Conservation (phyloP, 2,888 invertebrate genomes). For the Vanessa cardui region DNA sequence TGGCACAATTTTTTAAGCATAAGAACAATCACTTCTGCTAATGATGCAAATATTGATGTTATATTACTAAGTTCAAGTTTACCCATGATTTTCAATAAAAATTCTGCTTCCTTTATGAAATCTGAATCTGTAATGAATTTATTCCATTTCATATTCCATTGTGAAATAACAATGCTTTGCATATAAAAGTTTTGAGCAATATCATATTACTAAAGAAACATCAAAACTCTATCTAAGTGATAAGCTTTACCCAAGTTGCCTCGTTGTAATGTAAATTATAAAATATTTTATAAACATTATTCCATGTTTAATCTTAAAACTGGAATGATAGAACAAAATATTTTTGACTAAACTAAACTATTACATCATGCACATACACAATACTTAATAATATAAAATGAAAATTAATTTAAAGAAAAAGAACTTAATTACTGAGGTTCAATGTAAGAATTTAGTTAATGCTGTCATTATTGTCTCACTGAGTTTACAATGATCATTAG, state of each 20-base stretch:
- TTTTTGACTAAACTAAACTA: conserved; percentile 47
- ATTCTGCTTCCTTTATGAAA: conserved; percentile 22
- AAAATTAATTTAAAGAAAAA: conserved; percentile 1
- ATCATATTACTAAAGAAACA: conserved; percentile 76
- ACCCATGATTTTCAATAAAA: conserved; percentile 16
- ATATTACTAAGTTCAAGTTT: conserved; percentile 13
- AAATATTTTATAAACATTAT: conserved; percentile 42
- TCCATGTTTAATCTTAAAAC: conserved; percentile 46
- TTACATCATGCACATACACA: conserved; percentile 44
- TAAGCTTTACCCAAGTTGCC: conserved; percentile 65
- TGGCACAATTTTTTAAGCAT: conserved; percentile 45
- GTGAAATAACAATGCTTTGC: background rate
- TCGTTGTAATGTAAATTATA: conserved; percentile 48
- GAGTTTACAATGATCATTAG: conserved; percentile 65
- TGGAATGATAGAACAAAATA: conserved; percentile 33
- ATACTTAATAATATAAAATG: conserved; percentile 10
- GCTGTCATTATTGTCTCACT: conserved; percentile 57
- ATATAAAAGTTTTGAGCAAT: conserved; percentile 48
- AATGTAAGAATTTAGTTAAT: conserved; percentile 54
- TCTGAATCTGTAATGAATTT: conserved; percentile 12
- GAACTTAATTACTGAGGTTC: conserved; percentile 6
- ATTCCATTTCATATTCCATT: background rate
- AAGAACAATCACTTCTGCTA: conserved; percentile 50
- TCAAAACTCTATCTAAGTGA: conserved; percentile 59
- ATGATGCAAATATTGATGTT: conserved; percentile 23